A percentile compares a stretch with the other conserved stretches of the same genome.
These are phyloP conservation scores for Beris chalybata DNA, from an alignment of 2,888 invertebrate genomes.

Conservation along the genomic window DNA sequence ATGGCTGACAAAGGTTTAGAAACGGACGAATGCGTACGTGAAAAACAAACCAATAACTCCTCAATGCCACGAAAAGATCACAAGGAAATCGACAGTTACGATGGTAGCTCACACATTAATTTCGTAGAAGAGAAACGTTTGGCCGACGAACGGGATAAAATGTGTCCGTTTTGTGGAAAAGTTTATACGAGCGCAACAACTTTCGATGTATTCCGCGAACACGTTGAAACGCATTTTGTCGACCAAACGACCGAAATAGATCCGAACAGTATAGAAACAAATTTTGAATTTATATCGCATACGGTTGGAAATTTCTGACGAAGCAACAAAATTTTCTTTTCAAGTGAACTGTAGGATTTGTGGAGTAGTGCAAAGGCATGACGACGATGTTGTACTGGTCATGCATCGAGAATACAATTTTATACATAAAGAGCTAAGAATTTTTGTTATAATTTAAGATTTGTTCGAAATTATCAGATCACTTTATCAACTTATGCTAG, in stretches of 20 bases:
- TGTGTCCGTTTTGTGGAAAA: conserved; percentile 76
- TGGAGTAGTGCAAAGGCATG: no score
- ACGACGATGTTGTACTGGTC: no score
- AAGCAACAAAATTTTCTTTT: conserved; percentile 49
- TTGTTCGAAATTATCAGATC: no score
- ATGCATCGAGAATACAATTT: no score
- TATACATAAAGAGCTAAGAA: no score
- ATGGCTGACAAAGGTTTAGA: conserved; percentile 55
- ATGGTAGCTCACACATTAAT: conserved; percentile 47
- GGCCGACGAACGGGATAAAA: conserved; percentile 57
- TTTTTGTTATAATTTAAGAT: no score
- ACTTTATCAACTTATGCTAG: no score
- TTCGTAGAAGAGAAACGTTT: conserved; percentile 49
- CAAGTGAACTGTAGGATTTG: conserved; percentile 46
- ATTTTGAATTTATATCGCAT: conserved; percentile 59
- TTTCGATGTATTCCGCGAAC: conserved; percentile 70
- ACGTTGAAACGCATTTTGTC: conserved; percentile 77
- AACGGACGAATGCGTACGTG: conserved; percentile 41
- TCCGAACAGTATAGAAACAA: conserved; percentile 56
- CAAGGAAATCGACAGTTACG: conserved; percentile 3
- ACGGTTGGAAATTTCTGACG: conserved; percentile 56
- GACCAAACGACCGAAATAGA: conserved; percentile 60
- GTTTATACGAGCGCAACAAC: conserved; percentile 61
- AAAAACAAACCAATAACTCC: background rate
- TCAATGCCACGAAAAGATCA: background rate